A percentile compares a stretch with the other conserved stretches of the same genome.
phyloP scores from a whole-genome alignment of 1,140 invertebrate genomes.

The Drosophila saltans region DNA sequence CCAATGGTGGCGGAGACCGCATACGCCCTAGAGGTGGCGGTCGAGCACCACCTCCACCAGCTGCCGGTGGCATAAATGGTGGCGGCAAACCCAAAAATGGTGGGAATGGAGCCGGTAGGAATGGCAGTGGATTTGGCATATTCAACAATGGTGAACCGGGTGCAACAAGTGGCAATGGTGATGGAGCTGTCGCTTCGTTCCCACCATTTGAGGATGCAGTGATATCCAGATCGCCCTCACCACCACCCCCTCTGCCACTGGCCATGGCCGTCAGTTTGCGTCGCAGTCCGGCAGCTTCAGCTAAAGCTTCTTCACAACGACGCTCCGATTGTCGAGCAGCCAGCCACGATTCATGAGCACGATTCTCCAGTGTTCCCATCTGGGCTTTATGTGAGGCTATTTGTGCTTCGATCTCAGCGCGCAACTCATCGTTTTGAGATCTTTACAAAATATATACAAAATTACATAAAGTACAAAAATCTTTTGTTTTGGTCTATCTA shows the following conservation, averaged over 20 bases:
- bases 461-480: no score
- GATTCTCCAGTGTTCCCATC: constrained; percentile 89
- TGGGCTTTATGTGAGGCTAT: constrained; percentile 90
- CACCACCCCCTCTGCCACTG: constrained; percentile 46
- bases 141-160: constrained; percentile 72
- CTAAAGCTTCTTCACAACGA: constrained; percentile 89
- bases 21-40: constrained; percentile 87
- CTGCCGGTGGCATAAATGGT: constrained; percentile 83
- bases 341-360: constrained; percentile 91
- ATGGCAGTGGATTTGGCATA: constrained; percentile 82
- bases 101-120: constrained; percentile 84
- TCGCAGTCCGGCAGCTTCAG: constrained; percentile 89
- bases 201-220: constrained; percentile 54
- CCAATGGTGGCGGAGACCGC: constrained; percentile 85
- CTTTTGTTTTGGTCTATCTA: constrained; percentile 4
- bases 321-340: constrained; percentile 89
- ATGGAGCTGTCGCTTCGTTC: constrained; percentile 58
- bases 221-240: constrained; percentile 36
- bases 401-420: constrained; percentile 91
- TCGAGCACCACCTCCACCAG: constrained; percentile 84
- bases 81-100: constrained; percentile 83
- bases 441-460: constrained; percentile 70
- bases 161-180: constrained; percentile 82
- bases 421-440: constrained; percentile 88
- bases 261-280: constrained; percentile 87